Conservation (phyloP, 2,113 vertebrate genomes). For the Rhea pennata region DNA sequence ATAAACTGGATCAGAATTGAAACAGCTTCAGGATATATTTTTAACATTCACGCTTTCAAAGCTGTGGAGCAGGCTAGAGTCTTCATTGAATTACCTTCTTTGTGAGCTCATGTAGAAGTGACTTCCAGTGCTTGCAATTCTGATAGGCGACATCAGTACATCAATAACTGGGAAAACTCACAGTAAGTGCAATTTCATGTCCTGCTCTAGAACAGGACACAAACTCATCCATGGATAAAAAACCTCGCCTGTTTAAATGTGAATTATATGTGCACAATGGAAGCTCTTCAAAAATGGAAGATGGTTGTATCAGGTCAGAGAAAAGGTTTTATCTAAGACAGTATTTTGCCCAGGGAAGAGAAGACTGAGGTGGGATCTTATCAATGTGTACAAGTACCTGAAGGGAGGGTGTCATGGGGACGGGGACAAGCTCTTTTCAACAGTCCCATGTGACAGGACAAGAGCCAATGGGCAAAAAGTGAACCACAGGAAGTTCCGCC, state of each 20-base stretch:
- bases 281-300: neutral
- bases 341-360: neutral
- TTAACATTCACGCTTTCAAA: neutral
- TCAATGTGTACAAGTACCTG: no score
- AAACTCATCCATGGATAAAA: neutral
- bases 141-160: neutral
- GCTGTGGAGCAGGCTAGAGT: neutral
- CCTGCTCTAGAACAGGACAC: neutral
- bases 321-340: neutral
- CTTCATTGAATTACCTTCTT: neutral
- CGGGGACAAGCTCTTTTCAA: no score
- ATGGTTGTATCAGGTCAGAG: neutral
- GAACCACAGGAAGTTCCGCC: no score
- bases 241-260: neutral
- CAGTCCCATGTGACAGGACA: no score
- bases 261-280: neutral
- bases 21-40: neutral
- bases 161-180: neutral
- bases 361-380: no score
- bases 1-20: neutral
- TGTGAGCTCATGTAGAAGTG: neutral
- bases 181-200: neutral
- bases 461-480: no score
- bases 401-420: no score
- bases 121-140: neutral